Base-by-base conservation (phyloP, 2,797 vertebrate genomes). In the Astyanax mexicanus region DNA sequence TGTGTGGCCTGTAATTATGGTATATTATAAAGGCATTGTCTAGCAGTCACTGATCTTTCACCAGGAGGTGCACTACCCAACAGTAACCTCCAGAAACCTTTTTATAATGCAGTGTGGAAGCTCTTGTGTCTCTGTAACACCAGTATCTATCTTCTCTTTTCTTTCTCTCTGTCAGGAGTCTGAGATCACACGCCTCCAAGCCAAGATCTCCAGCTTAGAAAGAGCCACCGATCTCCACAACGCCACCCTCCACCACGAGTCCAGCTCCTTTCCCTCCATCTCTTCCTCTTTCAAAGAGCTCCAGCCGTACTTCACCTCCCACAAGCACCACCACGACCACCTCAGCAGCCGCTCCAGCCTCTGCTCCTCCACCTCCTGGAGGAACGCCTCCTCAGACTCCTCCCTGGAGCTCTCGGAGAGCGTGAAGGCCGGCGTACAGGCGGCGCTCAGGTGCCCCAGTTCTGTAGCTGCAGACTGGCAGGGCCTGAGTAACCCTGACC, bases 141-240 rank as follows among this genome's bases (percentile, higher is more conserved):
- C n/a, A n/a, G n/a, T 21, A 6, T 23, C 21, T 51, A n/a, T n/a
- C n/a, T n/a, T n/a, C n/a, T n/a, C n/a, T n/a, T n/a, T n/a, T n/a
- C 11, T 40, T 4, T 55, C 27, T 51, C 62, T n/a, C 12, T 49
- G 17, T 72, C 58, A 95, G 93, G 93, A 94, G 84, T 92, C 93
- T 10, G 93, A 94, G 85, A 84, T 94, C 80, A 88, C 91, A 25
- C 92, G 91, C 79, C 84, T 95, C 67, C 91, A 93, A 85, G 86
- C 88, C 35, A 92, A 86, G 84, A 85, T 94, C 81, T 92, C 92
- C 78, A 89, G 90, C 72, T 85, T 86, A 47, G 90, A 91, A 83
- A 89, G 89, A 69, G 78, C 75, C 69, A 82, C 88, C 35, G 84
- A 90, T 38, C 83, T 85, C 21, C 90, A 85, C 58, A 86, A 83